Percentiles rank a stretch among this genome's conserved stretches.
Evolutionary conservation across 2,797 vertebrate genomes (phyloP).

Genomic region (Chrysocyon brachyurus): DNA sequence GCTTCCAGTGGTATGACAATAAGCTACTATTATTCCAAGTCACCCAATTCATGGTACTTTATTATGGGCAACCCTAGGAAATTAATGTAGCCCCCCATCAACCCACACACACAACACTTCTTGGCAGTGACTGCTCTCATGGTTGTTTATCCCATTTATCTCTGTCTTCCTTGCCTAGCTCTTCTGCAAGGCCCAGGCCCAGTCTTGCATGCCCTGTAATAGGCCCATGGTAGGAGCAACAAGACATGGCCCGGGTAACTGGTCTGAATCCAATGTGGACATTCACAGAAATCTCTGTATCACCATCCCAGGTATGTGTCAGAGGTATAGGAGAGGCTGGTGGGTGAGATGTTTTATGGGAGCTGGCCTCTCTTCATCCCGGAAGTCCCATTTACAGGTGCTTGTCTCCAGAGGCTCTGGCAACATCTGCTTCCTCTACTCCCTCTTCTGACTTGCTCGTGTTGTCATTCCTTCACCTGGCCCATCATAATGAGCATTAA

Average conservation of each 20-base stretch:
- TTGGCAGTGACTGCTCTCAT: background rate
- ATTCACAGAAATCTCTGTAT: background rate
- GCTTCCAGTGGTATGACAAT: background rate
- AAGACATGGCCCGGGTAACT: background rate
- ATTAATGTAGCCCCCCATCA: background rate
- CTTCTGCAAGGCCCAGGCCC: background rate
- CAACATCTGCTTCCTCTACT: background rate
- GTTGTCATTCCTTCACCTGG: rapidly evolving
- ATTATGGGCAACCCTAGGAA: background rate
- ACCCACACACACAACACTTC: background rate
- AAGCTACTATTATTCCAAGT: background rate
- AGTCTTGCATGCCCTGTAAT: background rate
- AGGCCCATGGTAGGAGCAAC: background rate
- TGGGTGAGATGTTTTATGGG: background rate
- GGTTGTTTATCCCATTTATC: background rate
- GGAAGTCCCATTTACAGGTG: background rate
- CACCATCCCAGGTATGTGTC: background rate
- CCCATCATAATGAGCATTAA: background rate
- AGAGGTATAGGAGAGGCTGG: background rate
- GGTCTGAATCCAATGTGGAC: background rate
- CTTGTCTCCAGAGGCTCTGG: background rate
- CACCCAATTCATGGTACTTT: background rate
- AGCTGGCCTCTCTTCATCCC: background rate
- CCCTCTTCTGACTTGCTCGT: background rate
- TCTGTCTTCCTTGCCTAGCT: background rate